Evolutionary conservation across 2,797 vertebrate genomes (phyloP).

Genomic region (Coreius guichenoti): DNA sequence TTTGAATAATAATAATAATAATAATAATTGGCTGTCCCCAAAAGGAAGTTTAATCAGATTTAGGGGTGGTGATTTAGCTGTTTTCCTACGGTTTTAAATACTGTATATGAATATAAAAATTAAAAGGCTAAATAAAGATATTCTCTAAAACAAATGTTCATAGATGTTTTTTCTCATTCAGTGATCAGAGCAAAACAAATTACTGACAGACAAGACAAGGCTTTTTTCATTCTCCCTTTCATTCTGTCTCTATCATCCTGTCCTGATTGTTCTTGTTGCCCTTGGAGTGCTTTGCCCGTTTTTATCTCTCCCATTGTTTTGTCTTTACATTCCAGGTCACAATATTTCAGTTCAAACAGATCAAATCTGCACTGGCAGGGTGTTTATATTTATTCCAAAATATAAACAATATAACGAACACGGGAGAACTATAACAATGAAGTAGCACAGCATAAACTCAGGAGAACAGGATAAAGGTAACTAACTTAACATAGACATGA

Average conservation of each 20-base stretch:
- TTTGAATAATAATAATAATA: neutral
- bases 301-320: neutral
- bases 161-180: neutral
- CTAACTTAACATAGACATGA: too few relatives aligned
- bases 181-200: neutral
- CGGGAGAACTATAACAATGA: too few relatives aligned
- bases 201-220: neutral
- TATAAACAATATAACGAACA: too few relatives aligned
- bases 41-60: neutral
- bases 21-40: neutral
- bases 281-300: neutral
- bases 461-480: too few relatives aligned
- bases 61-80: neutral
- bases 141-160: neutral
- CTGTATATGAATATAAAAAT: neutral
- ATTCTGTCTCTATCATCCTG: neutral
- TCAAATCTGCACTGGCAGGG: neutral
- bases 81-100: neutral
- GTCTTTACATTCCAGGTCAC: neutral
- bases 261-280: constrained; percentile 1
- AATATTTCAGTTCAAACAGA: neutral
- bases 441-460: too few relatives aligned
- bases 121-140: neutral
- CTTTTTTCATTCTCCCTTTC: neutral
- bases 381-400: neutral